Evolutionary conservation across 2,797 vertebrate genomes (phyloP), one percentile per base, ranked within the genome.

Genomic region (Dromococcyx pavoninus): DNA sequence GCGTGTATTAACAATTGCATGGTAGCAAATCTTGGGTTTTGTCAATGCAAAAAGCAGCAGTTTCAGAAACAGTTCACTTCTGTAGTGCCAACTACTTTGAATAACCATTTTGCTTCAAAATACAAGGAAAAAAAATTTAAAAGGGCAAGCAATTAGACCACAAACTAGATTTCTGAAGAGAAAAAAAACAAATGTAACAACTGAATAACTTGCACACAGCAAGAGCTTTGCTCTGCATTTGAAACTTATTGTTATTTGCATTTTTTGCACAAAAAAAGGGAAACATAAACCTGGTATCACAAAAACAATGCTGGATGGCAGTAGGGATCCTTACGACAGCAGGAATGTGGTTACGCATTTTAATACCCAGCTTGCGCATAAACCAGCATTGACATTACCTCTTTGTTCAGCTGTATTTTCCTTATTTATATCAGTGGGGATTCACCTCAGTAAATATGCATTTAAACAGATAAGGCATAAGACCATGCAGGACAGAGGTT

Each of bases 61-160:
- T 25, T 53, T 64, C 64, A 43, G 69, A 48, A 74, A 32, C 61
- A 69, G 24, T 51, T 85, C 8, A 0, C 21, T 78, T 80, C 76
- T 44, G 30, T 60, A 84, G 33, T 10, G 5, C 24, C 51, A 57
- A 17, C 60, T 84, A 7, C 66, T 83, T 27, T 24, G 66, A 89
- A 86, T 69, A 89, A 75, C 8, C 24, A 43, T 30, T 93, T 82
- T 72, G 9, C 35, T 83, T 85, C 76, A 88, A 80, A 88, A 91
- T 28, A 54, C 8, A 80, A 74, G 28, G 25, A 35, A 35, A 67
- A 25, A 9, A 25, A 10, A 10, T 4, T 9, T 57, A 7, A 33
- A 92, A 91, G 60, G 44, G 17, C 65, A 75, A 81, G 60, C 35
- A 86, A 71, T 91, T 93, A 92, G 22, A 88, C 51, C 48, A 84